Conservation (phyloP, 2,113 vertebrate species). For the Oreocharis arfaki region DNA sequence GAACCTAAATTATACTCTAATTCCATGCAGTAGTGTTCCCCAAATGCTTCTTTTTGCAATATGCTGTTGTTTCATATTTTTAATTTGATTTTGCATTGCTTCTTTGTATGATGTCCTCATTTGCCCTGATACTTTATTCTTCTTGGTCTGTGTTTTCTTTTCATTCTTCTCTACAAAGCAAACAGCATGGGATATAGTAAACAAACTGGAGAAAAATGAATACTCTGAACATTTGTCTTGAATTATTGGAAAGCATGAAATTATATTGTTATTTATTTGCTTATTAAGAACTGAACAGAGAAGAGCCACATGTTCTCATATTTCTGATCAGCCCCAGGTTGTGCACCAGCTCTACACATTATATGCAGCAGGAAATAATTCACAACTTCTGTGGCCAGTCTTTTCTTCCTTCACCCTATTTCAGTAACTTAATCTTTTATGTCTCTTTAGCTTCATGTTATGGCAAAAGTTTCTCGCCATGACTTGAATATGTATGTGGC, state of each 20-base stretch:
- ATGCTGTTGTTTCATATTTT: background rate
- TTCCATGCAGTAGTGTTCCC: background rate
- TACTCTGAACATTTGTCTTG: background rate
- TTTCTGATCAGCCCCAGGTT: background rate
- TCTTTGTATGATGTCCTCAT: background rate
- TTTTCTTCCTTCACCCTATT: background rate
- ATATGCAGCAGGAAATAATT: background rate
- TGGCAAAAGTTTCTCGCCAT: background rate
- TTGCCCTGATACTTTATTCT: background rate
- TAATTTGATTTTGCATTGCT: background rate
- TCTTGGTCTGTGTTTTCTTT: background rate
- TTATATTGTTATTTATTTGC: background rate
- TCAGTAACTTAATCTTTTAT: background rate
- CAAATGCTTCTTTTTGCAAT: background rate
- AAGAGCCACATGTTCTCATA: background rate
- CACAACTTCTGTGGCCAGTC: background rate
- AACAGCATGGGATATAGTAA: background rate
- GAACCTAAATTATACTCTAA: background rate
- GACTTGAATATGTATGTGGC: background rate
- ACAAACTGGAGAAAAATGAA: background rate
- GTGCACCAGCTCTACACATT: background rate
- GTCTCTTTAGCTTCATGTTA: background rate
- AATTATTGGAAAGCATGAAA: background rate
- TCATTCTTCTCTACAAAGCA: background rate
- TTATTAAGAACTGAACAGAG: background rate